These are phyloP conservation scores for Peromyscus californicus DNA, from an alignment of 2,113 vertebrate genomes.

Conservation along the genomic window DNA sequence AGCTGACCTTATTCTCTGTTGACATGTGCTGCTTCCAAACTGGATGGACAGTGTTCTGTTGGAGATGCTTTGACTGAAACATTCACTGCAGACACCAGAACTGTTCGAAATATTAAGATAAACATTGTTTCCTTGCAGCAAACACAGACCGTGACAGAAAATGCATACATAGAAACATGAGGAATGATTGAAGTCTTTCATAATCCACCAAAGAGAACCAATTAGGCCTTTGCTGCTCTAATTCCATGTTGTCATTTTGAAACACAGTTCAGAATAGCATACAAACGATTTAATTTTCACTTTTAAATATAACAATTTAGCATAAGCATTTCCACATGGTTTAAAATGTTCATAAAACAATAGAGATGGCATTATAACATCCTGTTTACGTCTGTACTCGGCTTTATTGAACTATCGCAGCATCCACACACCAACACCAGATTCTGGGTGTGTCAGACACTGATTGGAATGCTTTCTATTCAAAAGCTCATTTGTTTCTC, in stretches of 20 bases:
- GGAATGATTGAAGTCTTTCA: conserved; percentile 40
- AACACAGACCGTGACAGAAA: neutral
- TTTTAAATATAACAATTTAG: conserved; percentile 51
- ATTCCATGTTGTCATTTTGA: conserved; percentile 46
- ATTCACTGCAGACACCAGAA: neutral
- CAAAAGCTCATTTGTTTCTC: neutral
- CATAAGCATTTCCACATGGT: neutral
- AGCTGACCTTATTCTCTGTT: conserved; percentile 24
- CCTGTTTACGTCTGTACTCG: conserved; percentile 1
- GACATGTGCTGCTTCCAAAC: neutral
- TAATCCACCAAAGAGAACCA: conserved; percentile 4
- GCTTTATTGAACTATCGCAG: neutral
- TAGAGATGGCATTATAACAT: neutral
- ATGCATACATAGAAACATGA: neutral
- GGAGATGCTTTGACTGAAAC: neutral
- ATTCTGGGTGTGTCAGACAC: neutral
- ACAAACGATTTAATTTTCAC: conserved; percentile 45
- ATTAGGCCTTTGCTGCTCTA: conserved; percentile 17
- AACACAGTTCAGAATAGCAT: conserved; percentile 22
- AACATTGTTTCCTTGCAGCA: conserved; percentile 2
- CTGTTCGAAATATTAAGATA: conserved; percentile 53
- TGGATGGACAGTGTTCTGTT: neutral
- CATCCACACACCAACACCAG: neutral
- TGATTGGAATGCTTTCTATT: neutral
- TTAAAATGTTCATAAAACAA: conserved; percentile 56